Conservation (phyloP, 2,888 invertebrate species). For the Epiblema foenella region DNA sequence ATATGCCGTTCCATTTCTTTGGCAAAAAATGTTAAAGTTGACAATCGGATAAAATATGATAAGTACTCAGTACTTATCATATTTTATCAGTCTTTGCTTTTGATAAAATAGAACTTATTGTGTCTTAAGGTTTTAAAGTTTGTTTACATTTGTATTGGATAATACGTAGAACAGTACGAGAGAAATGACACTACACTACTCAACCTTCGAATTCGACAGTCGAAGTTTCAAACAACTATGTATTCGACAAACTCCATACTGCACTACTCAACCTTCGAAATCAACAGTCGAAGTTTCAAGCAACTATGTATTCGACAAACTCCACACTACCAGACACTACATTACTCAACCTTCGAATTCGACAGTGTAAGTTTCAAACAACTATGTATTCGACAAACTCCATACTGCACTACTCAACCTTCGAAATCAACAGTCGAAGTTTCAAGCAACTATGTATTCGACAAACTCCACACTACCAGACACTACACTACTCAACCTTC, state of each 20-base stretch:
- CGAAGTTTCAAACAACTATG: not conserved
- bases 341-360: not conserved
- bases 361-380: not conserved
- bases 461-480: no score
- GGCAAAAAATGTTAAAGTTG: not conserved
- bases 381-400: no score
- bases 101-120: not conserved
- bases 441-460: no score
- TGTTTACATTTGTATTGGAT: not conserved
- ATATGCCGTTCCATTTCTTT: conserved; percentile 7
- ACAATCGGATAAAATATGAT: not conserved
- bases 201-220: not conserved
- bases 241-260: no score
- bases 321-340: no score
- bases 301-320: no score
- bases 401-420: no score
- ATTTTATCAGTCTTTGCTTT: not conserved
- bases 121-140: not conserved
- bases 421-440: no score
- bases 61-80: no score
- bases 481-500: not conserved
- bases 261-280: no score
- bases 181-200: not conserved
- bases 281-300: no score
- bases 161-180: not conserved